Conservation (phyloP, 2,113 vertebrate species). For the Thunnus maccoyii region DNA sequence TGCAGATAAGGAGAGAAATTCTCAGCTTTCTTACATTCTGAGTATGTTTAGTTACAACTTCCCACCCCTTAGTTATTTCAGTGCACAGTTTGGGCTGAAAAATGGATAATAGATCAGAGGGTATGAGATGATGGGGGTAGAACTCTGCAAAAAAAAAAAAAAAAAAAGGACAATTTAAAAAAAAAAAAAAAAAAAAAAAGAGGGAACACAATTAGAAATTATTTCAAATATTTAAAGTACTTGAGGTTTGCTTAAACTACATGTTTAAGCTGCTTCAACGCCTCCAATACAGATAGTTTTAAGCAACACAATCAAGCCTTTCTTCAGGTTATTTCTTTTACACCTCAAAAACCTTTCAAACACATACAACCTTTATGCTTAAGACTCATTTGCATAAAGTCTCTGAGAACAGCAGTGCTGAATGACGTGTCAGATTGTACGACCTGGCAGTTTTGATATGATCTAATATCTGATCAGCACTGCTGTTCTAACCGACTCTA, state of each 20-base stretch:
- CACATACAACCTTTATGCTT: constrained; percentile 12
- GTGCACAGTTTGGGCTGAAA: constrained; percentile 44
- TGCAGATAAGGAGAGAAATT: constrained; percentile 35
- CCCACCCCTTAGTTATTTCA: constrained; percentile 30
- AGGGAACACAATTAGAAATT: constrained; percentile 45
- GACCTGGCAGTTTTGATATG: constrained; percentile 61
- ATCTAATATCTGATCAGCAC: constrained; percentile 50
- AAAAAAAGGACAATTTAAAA: constrained; percentile 24
- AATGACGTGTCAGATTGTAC: constrained; percentile 43
- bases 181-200: constrained; percentile 53
- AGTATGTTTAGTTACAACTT: constrained; percentile 22
- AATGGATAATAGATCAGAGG: neutral
- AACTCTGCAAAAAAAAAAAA: constrained; percentile 20
- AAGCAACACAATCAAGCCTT: constrained; percentile 43
- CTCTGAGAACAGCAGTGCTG: constrained; percentile 53
- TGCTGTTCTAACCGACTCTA: constrained; percentile 63
- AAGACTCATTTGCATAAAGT: constrained; percentile 52
- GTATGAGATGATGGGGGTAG: constrained; percentile 6
- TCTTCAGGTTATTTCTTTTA: constrained; percentile 14
- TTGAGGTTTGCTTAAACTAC: constrained; percentile 35
- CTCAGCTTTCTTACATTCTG: neutral
- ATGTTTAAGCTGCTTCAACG: constrained; percentile 32
- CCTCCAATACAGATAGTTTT: constrained; percentile 40
- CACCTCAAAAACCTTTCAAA: constrained; percentile 44
- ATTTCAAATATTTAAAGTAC: constrained; percentile 56